Evolutionary conservation across 2,797 vertebrate species (phyloP).

Genomic region (Sternotherus odoratus): DNA sequence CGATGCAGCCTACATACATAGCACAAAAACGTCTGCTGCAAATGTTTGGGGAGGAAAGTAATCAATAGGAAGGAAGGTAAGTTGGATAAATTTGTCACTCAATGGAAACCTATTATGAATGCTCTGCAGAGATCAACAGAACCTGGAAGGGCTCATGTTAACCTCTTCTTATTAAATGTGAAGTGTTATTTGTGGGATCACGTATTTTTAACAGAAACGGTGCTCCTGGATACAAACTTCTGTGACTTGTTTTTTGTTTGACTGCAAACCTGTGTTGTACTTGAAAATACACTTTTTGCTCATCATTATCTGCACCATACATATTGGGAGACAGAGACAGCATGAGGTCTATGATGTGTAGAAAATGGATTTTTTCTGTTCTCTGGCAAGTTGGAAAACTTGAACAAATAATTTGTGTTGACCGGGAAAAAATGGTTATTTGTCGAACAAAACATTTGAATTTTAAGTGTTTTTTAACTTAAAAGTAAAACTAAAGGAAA

Average conservation of each 20-base stretch:
- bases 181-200: neutral
- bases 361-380: neutral
- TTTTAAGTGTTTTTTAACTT: neutral
- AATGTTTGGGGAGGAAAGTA: constrained; percentile 4
- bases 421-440: neutral
- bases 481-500: neutral
- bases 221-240: neutral
- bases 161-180: constrained; percentile 1
- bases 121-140: constrained; percentile 4
- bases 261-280: neutral
- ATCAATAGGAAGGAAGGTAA: neutral
- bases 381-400: neutral
- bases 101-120: constrained; percentile 9
- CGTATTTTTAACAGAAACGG: neutral
- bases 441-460: neutral
- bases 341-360: neutral
- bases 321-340: neutral
- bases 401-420: neutral
- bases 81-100: neutral
- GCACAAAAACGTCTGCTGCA: constrained; percentile 2
- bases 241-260: neutral
- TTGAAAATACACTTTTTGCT: neutral
- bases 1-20: neutral
- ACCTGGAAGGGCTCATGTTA: neutral
- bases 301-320: accelerated